Evolutionary conservation across 2,797 vertebrate species (phyloP).

Genomic region (Helicolenus hilgendorfi): DNA sequence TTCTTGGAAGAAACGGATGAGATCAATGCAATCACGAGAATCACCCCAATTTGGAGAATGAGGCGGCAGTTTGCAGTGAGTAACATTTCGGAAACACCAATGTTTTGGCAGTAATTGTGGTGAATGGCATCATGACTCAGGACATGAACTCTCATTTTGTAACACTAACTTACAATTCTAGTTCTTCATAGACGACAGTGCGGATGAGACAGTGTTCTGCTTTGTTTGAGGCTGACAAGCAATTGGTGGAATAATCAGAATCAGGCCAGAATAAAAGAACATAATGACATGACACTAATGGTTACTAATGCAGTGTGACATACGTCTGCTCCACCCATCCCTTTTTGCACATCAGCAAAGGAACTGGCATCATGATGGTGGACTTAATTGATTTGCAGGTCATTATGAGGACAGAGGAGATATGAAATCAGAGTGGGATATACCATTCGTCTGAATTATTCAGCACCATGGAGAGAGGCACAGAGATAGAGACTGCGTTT

Average conservation of each 20-base stretch:
- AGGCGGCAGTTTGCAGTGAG: neutral
- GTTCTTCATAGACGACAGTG: neutral
- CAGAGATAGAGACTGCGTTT: neutral
- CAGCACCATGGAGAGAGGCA: conserved; percentile 49
- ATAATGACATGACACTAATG: neutral
- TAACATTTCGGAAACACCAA: neutral
- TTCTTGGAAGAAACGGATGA: neutral
- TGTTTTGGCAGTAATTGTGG: neutral
- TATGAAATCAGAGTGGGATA: neutral
- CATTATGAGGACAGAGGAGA: neutral
- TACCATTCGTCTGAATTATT: neutral
- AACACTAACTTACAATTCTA: neutral
- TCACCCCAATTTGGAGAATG: neutral
- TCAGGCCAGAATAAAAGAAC: neutral
- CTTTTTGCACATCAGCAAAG: neutral
- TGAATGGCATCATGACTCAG: neutral
- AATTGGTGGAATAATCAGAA: neutral
- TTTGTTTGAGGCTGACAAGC: neutral
- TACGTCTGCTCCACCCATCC: neutral
- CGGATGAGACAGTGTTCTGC: neutral
- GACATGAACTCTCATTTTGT: neutral
- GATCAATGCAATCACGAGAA: neutral
- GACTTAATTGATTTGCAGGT: neutral
- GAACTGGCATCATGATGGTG: neutral
- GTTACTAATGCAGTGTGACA: neutral